Conservation (phyloP, 1,140 invertebrate species). For the Drosophila trapezifrons region DNA sequence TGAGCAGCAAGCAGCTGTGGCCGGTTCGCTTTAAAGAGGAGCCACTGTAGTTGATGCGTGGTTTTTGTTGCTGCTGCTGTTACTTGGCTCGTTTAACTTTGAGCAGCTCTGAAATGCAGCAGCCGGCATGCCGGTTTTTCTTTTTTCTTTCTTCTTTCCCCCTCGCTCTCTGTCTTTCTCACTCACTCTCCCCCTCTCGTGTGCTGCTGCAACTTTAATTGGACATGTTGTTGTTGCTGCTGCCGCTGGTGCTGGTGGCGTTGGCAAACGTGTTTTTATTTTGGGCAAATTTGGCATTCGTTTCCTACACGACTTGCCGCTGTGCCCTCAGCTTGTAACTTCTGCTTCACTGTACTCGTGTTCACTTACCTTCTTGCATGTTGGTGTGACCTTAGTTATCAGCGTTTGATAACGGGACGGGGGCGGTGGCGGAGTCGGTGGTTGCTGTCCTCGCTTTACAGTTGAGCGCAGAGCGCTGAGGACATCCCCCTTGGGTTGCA, state of each 20-base stretch:
- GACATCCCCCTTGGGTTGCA: constrained; percentile 33
- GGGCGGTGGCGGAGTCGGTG: constrained; percentile 25
- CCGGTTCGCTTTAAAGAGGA: not conserved
- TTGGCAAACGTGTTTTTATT: constrained; percentile 77
- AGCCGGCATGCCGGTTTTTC: constrained; percentile 62
- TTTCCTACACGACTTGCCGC: constrained; percentile 53
- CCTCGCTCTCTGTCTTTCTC: constrained; percentile 5
- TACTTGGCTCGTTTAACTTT: constrained; percentile 59
- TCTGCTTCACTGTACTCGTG: constrained; percentile 10
- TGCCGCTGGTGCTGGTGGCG: constrained; percentile 39
- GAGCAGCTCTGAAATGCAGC: constrained; percentile 58
- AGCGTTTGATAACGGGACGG: constrained; percentile 42
- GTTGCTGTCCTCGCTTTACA: constrained; percentile 1
- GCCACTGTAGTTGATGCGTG: constrained; percentile 13
- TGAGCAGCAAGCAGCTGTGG: not conserved
- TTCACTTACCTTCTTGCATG: constrained; percentile 66
- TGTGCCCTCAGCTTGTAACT: constrained; percentile 5
- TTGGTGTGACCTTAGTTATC: constrained; percentile 48
- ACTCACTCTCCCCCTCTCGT: not conserved
- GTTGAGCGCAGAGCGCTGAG: constrained; percentile 18
- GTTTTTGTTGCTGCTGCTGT: constrained; percentile 36
- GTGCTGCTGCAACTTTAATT: constrained; percentile 67
- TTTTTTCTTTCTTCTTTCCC: constrained; percentile 16
- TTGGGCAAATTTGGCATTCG: constrained; percentile 58
- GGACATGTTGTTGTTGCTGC: constrained; percentile 27